Conservation (phyloP, 1,140 invertebrate genomes). For the Halictus rubicundus region DNA sequence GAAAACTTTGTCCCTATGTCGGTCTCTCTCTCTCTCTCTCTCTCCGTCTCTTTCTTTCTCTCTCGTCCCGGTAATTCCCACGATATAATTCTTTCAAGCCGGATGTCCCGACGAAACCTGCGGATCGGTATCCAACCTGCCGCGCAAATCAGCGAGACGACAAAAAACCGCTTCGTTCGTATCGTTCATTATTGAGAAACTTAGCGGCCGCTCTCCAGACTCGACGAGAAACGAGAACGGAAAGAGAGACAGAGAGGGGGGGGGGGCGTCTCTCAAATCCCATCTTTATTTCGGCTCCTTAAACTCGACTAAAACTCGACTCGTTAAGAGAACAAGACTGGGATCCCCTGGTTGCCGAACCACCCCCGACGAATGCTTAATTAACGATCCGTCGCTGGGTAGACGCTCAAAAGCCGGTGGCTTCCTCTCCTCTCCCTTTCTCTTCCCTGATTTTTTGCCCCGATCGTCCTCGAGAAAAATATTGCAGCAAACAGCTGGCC, state of each 20-base stretch:
- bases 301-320: constrained; percentile 13
- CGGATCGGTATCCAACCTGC: too few species aligned
- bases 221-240: background rate
- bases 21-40: too few species aligned
- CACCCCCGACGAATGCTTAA: constrained; percentile 35
- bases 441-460: constrained; percentile 16
- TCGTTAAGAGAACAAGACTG: constrained; percentile 3
- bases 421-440: background rate
- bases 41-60: background rate
- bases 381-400: constrained; percentile 36
- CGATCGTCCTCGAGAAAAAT: too few species aligned
- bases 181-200: constrained; percentile 7
- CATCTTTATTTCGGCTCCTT: constrained; percentile 22
- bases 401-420: background rate
- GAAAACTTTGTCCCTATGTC: constrained; percentile 44
- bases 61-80: constrained; percentile 38
- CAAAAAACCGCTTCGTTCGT: background rate
- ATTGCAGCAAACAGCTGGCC: too few species aligned
- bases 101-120: background rate
- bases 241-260: background rate
- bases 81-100: constrained; percentile 54
- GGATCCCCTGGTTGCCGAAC: background rate
- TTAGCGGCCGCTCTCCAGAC: background rate
- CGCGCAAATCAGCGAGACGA: background rate
- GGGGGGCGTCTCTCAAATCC: background rate